A percentile compares a stretch with the other conserved stretches of the same genome.
Evolutionary conservation across 2,888 invertebrate species (phyloP).

Genomic region (Gari tellinella): DNA sequence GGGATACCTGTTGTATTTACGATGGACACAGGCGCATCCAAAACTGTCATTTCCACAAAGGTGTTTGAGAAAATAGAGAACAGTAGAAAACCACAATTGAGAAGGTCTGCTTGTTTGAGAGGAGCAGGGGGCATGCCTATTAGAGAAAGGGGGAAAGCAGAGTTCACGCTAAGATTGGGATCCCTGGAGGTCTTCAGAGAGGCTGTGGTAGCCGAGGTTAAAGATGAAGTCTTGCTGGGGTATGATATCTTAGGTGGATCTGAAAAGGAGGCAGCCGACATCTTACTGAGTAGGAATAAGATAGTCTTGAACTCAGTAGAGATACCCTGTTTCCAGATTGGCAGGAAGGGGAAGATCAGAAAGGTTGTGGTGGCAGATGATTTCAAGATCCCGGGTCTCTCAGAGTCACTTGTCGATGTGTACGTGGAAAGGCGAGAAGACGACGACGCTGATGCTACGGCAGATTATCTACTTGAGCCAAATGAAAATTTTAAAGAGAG

Average conservation of each 20-base stretch:
- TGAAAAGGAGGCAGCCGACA: conserved; percentile 16
- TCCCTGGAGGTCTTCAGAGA: too few species aligned
- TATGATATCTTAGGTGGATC: conserved; percentile 8
- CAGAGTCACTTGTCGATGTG: conserved; percentile 21
- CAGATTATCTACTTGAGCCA: conserved; percentile 18
- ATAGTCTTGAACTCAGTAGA: conserved; percentile 9
- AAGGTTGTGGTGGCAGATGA: conserved; percentile 19
- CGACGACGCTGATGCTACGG: conserved; percentile 5
- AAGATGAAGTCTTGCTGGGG: conserved; percentile 18
- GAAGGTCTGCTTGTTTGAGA: background rate
- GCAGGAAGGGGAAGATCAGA: background rate
- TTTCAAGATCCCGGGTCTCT: conserved; percentile 1
- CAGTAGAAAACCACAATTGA: conserved; percentile 5
- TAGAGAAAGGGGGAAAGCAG: too few species aligned
- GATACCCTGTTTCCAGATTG: conserved; percentile 10
- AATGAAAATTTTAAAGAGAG: conserved; percentile 8
- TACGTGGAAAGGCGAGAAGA: conserved; percentile 6
- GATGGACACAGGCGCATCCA: conserved; percentile 19
- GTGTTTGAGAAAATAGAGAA: background rate
- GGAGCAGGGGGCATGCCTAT: too few species aligned
- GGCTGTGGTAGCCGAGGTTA: conserved; percentile 20
- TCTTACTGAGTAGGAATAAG: conserved; percentile 4
- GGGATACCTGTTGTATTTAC: conserved; percentile 2
- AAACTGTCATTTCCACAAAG: conserved; percentile 4
- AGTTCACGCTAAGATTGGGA: too few species aligned